Conservation (phyloP, 23 tunicate genomes). For the Halocynthia roretzi region DNA sequence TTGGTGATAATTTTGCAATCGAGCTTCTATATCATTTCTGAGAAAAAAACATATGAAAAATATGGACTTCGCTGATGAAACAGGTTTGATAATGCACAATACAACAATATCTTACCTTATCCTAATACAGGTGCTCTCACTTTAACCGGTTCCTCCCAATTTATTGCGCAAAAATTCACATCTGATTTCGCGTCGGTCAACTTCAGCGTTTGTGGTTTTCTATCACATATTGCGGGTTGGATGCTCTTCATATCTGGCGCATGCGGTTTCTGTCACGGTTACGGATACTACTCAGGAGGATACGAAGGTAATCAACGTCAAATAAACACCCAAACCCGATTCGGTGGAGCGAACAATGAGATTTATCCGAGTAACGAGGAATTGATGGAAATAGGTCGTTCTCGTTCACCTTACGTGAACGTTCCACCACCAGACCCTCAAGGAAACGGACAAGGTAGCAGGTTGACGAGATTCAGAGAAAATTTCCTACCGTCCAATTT, state of each 20-base stretch:
- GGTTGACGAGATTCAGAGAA: not conserved
- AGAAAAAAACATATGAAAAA: too few species aligned
- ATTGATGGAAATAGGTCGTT: not conserved
- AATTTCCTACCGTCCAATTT: conserved; percentile 21
- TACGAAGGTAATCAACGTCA: conserved; percentile 1
- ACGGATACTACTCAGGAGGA: conserved; percentile 26
- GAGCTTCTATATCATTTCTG: not conserved
- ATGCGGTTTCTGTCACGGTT: conserved; percentile 65
- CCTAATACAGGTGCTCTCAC: conserved; percentile 30
- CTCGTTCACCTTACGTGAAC: not conserved
- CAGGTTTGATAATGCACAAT: not conserved
- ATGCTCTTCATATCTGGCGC: conserved; percentile 51
- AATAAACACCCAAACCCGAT: not conserved
- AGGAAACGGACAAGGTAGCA: not conserved
- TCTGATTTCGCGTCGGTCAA: conserved; percentile 24
- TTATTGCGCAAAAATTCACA: conserved; percentile 40
- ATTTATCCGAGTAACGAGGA: conserved; percentile 1
- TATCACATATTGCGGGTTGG: conserved; percentile 48
- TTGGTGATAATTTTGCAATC: not conserved
- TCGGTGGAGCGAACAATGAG: not conserved
- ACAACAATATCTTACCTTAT: not conserved
- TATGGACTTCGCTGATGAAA: not conserved
- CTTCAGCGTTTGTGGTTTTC: conserved; percentile 24
- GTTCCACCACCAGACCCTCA: not conserved
- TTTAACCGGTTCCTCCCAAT: conserved; percentile 46